These are phyloP conservation scores for Empidonax traillii DNA, from an alignment of 2,113 vertebrate genomes.

Conservation along the genomic window DNA sequence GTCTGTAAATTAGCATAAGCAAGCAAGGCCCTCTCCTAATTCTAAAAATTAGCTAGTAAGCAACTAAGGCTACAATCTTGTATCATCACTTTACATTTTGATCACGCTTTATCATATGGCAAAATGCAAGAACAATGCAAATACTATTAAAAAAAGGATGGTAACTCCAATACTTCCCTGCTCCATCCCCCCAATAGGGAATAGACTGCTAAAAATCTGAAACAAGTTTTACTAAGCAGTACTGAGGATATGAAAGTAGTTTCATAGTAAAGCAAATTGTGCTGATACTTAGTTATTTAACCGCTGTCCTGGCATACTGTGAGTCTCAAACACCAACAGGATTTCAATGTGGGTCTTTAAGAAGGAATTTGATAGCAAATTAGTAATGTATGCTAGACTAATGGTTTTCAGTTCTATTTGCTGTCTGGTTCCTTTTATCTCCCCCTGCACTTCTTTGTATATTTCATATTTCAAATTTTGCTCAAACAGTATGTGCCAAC, in stretches of 20 bases:
- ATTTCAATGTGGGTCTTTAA: neutral
- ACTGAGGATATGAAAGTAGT: neutral
- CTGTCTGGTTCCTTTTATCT: neutral
- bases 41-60: no score
- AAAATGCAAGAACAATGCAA: neutral
- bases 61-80: no score
- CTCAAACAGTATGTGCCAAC: neutral
- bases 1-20: no score
- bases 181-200: neutral
- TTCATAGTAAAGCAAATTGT: neutral
- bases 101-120: no score
- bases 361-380: neutral
- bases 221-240: neutral
- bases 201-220: neutral
- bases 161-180: neutral
- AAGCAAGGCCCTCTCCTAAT: no score
- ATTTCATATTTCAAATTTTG: neutral
- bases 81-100: no score
- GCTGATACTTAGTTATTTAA: neutral
- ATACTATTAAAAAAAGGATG: neutral
- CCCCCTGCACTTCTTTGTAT: neutral
- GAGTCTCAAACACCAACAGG: neutral
- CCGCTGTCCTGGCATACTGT: neutral
- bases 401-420: neutral
- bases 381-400: neutral